Base-by-base conservation (phyloP, 2,888 invertebrate species). In the Chloroclystis v-ata region DNA sequence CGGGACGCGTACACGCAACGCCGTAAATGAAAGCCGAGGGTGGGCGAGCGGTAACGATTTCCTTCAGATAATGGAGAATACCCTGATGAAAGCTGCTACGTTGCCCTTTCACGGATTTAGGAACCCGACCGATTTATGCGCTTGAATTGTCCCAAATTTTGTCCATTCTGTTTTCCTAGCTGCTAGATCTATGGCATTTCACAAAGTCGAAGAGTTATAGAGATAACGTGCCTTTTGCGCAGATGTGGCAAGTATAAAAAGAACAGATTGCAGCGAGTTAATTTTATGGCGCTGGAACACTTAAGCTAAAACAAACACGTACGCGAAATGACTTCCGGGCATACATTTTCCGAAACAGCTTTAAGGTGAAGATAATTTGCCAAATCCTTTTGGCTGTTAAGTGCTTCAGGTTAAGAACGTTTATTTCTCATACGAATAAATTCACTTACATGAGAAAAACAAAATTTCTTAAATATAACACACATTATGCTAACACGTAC, bases 31-130 rank as follows among this genome's bases (percentile, higher is more conserved):
- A 83, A 81, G 74, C 71, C 69, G 81, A 78, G 81, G 78, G 76
- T 72, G 79, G 78, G 80, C 67, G 74, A 82, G 75, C 79, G 77
- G 81, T 84, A 85, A 86, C 83, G 84, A 83, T 86, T 86, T 84
- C 84, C 85, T 82, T 72, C 77, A 82, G 82, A 84, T 85, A 85
- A 85, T 85, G 77, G 82, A 75, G 80, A 84, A 82, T 82, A 82
- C 78, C 83, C 81, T 83, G 82, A 84, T 82, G 83, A 82, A 86
- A 84, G 81, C 82, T 75, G 76, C 70, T 78, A 74, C 75, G 69
- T 71, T 78, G 76, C 80, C 81, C 74, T 83, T 83, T 78, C 76
- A 78, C 77, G 76, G 81, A 82, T 84, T 84, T 78, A 73, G 78
- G 72, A 75, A 74, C 72, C 53, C 73, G 69, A 71, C 65, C 70